These are phyloP conservation scores for Lepilemur ruficaudatus DNA, from an alignment of 2,797 vertebrate species.

Conservation along the genomic window DNA sequence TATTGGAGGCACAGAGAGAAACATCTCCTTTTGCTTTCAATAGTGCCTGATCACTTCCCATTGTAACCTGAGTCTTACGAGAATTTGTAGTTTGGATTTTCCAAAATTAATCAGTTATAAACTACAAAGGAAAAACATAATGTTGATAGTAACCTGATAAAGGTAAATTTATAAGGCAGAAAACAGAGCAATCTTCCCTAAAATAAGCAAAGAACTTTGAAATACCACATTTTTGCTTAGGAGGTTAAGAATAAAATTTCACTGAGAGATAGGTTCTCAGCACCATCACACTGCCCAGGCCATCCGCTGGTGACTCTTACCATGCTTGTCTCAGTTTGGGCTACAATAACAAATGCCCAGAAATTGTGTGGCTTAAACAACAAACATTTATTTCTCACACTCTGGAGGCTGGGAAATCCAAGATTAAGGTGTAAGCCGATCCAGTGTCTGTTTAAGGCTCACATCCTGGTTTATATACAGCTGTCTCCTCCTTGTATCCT, in stretches of 20 bases:
- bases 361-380: neutral
- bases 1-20: neutral
- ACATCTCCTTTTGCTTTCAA: neutral
- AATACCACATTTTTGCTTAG: neutral
- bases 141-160: neutral
- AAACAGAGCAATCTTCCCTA: neutral
- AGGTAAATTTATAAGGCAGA: neutral
- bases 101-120: neutral
- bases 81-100: neutral
- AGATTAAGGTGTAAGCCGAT: neutral
- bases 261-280: neutral
- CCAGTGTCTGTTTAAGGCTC: neutral
- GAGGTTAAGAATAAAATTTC: neutral
- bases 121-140: neutral
- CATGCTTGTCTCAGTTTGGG: neutral
- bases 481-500: neutral
- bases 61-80: neutral
- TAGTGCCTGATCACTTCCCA: neutral
- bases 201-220: neutral
- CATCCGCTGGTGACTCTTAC: rapidly evolving
- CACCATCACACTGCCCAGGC: neutral
- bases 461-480: neutral
- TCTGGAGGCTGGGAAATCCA: neutral
- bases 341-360: neutral
- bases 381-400: neutral